Conservation (phyloP, 2,888 invertebrate species). For the Thecophora atra region DNA sequence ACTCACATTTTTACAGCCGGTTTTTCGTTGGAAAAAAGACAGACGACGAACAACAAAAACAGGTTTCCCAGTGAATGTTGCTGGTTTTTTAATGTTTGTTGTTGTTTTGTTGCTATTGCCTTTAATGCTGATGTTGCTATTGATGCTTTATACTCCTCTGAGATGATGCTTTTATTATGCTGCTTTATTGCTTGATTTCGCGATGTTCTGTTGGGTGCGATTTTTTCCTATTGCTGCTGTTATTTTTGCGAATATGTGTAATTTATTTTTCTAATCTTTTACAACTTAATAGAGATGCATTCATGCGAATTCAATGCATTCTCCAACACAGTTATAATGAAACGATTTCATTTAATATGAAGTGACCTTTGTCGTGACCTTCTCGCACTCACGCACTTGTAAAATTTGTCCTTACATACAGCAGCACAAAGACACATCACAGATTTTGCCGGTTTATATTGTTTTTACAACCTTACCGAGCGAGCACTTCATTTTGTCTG, state of each 20-base stretch:
- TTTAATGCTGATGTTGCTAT: too few species aligned
- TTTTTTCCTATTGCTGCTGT: neutral
- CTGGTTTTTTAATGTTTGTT: too few species aligned
- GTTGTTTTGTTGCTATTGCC: too few species aligned
- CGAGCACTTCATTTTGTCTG: too few species aligned
- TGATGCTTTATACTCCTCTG: too few species aligned
- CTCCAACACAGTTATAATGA: too few species aligned
- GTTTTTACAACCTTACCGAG: neutral
- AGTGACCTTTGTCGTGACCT: constrained; percentile 33
- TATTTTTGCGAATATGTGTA: neutral
- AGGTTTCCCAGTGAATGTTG: neutral
- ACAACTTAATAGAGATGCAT: too few species aligned
- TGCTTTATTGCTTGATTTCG: neutral
- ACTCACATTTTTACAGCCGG: constrained; percentile 20
- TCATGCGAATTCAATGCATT: neutral
- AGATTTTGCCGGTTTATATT: neutral
- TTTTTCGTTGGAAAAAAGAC: neutral
- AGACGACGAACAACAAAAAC: constrained; percentile 25
- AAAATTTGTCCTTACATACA: neutral
- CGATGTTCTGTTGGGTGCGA: neutral
- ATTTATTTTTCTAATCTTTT: neutral
- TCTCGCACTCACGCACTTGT: constrained; percentile 5
- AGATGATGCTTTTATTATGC: too few species aligned
- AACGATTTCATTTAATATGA: neutral
- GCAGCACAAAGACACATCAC: neutral